Conservation (phyloP, 2,888 invertebrate genomes). For the Trichopria drosophilae region DNA sequence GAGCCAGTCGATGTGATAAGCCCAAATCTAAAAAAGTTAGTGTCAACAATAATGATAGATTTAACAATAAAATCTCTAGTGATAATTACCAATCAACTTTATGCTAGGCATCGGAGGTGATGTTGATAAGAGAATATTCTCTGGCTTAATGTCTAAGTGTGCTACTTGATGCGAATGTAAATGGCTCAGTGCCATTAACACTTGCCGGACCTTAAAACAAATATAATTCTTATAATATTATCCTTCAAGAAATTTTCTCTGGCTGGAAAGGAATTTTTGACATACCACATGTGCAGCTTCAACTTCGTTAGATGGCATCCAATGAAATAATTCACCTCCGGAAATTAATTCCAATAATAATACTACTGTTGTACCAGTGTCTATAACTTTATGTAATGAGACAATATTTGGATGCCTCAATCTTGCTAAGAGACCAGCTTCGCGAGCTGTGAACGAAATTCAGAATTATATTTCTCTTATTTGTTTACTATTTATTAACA, state of each 20-base stretch:
- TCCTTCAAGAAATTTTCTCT: neutral
- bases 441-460: conserved; percentile 54
- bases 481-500: conserved; percentile 6
- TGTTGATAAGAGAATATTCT: conserved; percentile 66
- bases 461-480: neutral
- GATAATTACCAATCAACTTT: conserved; percentile 62
- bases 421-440: conserved; percentile 62
- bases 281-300: conserved; percentile 66
- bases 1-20: conserved; percentile 59
- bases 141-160: conserved; percentile 71
- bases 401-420: conserved; percentile 68
- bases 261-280: conserved; percentile 5
- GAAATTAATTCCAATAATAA: conserved; percentile 67
- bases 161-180: conserved; percentile 67
- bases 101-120: conserved; percentile 60
- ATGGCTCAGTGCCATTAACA: conserved; percentile 66
- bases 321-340: conserved; percentile 70
- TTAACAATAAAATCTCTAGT: conserved; percentile 7
- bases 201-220: conserved; percentile 60
- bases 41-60: conserved; percentile 2
- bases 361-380: conserved; percentile 64
- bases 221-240: conserved; percentile 8
- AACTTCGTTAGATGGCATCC: conserved; percentile 61
- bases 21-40: conserved; percentile 62
- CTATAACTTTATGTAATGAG: conserved; percentile 66